Base-by-base conservation (phyloP, 2,797 vertebrate species). In the Melanotaenia trifasciata region DNA sequence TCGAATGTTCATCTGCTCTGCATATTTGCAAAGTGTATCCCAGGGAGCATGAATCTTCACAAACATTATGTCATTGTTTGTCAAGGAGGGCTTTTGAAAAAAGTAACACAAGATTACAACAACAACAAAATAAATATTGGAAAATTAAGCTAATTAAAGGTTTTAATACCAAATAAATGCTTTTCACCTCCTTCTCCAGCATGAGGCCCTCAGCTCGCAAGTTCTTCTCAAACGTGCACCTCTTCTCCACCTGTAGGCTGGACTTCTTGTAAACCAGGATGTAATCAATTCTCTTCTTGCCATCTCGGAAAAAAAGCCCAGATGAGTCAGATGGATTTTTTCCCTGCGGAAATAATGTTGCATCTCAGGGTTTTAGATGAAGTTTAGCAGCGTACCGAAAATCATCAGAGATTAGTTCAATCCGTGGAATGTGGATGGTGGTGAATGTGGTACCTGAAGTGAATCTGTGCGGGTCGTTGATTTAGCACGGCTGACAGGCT, bases 261-360 rank as follows among this genome's bases (percentile, higher is more conserved):
- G 96, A 98, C 85, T 98, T 99, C 90, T 98, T 98, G 84, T 99
- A 99, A 64, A 99, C 98, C 93, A 99, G 91, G 84, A 99, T 98
- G 88, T 99, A 99, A 90, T 99, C 98, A 5, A 99, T 97, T 12
- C 97, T 94, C 59, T 98, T 99, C 91, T 98, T 99, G 32, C 98
- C 98, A 56, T 99, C 98, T 92, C 96, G 96, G 90, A 99, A 99
- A 80, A 96, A 95, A 26, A 99, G 94, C 1, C 97, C 97, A 20
- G 95, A 96, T 12, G 95, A 91, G 2, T 84, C 87, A 68, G 92
- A 87, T 51, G 86, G 90, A 78, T 89, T 95, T 88, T 94, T 96
- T 77, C 94, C 90, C 91, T 95, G 84, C 80, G 45, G 58, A 38
- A 65, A 76, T 18, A 82, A 68, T 1, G 13, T 30, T 69, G 70